Evolutionary conservation across 2,888 invertebrate genomes (phyloP), one percentile per base, ranked within the genome.

Genomic region (Heliconius ethilla): DNA sequence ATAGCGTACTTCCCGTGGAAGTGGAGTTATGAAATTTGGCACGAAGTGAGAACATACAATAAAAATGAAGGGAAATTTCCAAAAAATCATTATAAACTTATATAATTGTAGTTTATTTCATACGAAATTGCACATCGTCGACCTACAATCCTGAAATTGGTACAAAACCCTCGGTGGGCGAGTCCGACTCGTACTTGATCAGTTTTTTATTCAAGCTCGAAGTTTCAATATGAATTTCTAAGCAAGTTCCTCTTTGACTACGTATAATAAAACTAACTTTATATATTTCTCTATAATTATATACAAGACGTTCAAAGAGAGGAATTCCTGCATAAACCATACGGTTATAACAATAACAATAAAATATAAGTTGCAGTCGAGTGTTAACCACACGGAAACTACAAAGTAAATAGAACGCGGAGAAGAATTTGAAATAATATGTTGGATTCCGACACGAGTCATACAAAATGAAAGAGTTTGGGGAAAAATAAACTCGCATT

Each of bases 361-460:
- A 80, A 80, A 74, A 76, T 78, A 81, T 80, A 78, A 79, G 75
- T 82, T 81, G 80, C 79, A 82, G 82, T 82, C 81, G 80, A 83
- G 83, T 82, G 83, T 80, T 83, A 82, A 83, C 81, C 83, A 83
- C 82, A 82, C 80, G 82, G 82, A 83, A 83, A 83, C 80, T 82
- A 83, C 84, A 84, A 84, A 87, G 85, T 83, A 83, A 85, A 84
- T 83, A 81, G 77, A 80, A 82, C 82, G 81, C 82, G 81, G 82
- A 83, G 82, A 82, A 84, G 84, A 85, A 87, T 87, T 86, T 85
- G 83, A 84, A 85, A 85, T 86, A 85, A 84, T 84, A 85, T 82
- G 83, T 84, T 81, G 84, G 83, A 83, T 84, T 84, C 85, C 84
- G 82, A 84, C 84, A 83, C 85, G 84, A 83, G 84, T 83, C 84